phyloP scores from a whole-genome alignment of 1,140 invertebrate species.

The Leptopilina clavipes region DNA sequence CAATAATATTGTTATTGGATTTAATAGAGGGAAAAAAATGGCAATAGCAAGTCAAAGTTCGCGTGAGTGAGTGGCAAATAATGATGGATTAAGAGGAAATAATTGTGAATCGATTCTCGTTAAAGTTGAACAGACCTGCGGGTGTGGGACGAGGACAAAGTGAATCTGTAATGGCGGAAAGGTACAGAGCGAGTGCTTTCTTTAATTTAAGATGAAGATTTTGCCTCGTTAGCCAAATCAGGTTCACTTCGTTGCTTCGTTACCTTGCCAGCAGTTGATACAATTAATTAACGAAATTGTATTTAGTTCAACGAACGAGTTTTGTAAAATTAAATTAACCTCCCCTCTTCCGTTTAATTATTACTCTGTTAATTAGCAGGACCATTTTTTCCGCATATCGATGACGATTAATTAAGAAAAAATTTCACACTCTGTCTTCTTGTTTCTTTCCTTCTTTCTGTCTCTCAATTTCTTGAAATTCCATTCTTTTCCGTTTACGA shows the following conservation, averaged over 20 bases:
- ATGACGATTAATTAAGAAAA: constrained; percentile 65
- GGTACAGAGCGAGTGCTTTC: constrained; percentile 47
- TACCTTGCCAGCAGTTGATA: constrained; percentile 63
- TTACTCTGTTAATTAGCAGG: constrained; percentile 46
- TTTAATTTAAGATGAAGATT: constrained; percentile 72
- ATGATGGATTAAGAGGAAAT: constrained; percentile 26
- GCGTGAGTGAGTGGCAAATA: constrained; percentile 35
- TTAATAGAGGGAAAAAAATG: background rate
- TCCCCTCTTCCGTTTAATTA: constrained; percentile 48
- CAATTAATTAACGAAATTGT: constrained; percentile 70
- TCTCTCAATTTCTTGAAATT: background rate
- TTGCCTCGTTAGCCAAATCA: constrained; percentile 73
- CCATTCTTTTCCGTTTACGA: no score
- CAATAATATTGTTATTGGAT: background rate
- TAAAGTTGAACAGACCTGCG: constrained; percentile 31
- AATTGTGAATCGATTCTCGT: constrained; percentile 44
- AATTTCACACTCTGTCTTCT: background rate
- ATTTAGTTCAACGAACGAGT: constrained; percentile 50
- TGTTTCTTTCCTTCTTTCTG: constrained; percentile 43
- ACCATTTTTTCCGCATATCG: constrained; percentile 72
- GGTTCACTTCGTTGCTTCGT: constrained; percentile 63
- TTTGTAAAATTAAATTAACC: constrained; percentile 66
- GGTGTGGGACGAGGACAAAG: constrained; percentile 12
- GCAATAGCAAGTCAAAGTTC: constrained; percentile 47
- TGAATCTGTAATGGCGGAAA: constrained; percentile 36